Evolutionary conservation across 2,888 invertebrate species (phyloP), one percentile per base, ranked within the genome.

Genomic region (Limnephilus rhombicus): DNA sequence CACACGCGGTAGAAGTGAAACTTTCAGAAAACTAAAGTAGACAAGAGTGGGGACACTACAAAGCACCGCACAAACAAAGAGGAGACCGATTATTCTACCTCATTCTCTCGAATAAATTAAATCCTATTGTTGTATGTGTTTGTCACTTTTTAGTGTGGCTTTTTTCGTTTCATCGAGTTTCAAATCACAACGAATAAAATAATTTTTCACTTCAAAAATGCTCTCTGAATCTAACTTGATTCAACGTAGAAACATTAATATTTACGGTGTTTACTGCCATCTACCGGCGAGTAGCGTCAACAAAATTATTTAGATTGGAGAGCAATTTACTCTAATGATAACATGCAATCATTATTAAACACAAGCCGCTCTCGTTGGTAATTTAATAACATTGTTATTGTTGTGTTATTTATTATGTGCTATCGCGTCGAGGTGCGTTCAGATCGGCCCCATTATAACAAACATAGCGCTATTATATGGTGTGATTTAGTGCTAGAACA

Each of bases 231-330:
- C 53, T 68, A 18, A 24, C 53, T 7, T 7, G 53, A 68, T 24
- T 68, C 53, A 18, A 68, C 53, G 1, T 18, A 24, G 53, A 68
- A 68, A 24, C 4, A 15, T 13, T 3, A 31, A 3, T 29, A n/a
- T 31, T 31, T 81, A 31, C 9, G 18, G 7, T 81, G n/a, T 81
- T n/a, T 82, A 82, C 31, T 31, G 34, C 18, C 82, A 82, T 82
- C 82, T 82, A 82, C 2, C 82, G 82, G 82, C 82, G 31, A 82
- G 82, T 82, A 82, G 82, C 82, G 82, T 34, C 29, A 82, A 18
- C 82, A 7, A 34, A 18, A 82, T 34, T 82, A 82, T 82, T 82
- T 82, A 82, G 34, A 82, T 82, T 82, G 82, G 82, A 34, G 29
- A 34, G 82, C 82, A 82, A 82, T 82, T 82, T 82, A 2, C 34